Evolutionary conservation across 1,140 invertebrate genomes (phyloP).

Genomic region (Batillaria attramentaria): DNA sequence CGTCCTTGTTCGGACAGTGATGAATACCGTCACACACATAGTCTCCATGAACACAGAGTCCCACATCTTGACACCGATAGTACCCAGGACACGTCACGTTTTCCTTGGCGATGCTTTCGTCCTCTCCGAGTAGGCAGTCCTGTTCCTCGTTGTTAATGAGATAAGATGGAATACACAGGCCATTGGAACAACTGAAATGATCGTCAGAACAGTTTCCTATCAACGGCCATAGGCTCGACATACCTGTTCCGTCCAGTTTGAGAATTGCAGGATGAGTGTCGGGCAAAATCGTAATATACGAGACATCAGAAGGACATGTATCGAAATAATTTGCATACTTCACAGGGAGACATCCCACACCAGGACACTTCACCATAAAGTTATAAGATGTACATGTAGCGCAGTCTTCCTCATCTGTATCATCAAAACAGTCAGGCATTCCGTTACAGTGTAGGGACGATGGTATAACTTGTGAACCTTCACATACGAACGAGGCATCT

Average conservation of each 20-base stretch:
- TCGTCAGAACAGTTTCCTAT: neutral
- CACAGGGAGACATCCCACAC: constrained; percentile 25
- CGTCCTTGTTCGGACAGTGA: constrained; percentile 38
- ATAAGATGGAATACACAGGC: constrained; percentile 28
- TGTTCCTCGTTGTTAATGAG: constrained; percentile 32
- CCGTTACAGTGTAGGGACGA: constrained; percentile 24
- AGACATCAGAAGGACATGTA: constrained; percentile 12
- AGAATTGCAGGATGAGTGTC: neutral
- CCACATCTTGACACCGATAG: constrained; percentile 24
- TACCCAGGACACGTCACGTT: constrained; percentile 22
- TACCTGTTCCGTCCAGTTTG: constrained; percentile 30
- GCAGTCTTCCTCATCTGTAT: constrained; percentile 36
- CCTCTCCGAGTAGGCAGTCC: constrained; percentile 32
- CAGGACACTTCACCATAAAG: neutral
- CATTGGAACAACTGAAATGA: constrained; percentile 21
- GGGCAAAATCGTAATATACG: neutral
- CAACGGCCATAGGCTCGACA: neutral
- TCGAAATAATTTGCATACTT: constrained; percentile 1
- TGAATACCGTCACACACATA: constrained; percentile 31
- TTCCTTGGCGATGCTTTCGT: constrained; percentile 4
- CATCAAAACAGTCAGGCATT: constrained; percentile 32
- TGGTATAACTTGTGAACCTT: constrained; percentile 13
- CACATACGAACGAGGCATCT: constrained; percentile 3
- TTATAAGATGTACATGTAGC: constrained; percentile 2
- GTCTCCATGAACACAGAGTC: constrained; percentile 30